Evolutionary conservation across 1,140 invertebrate species (phyloP).

Genomic region (Eciton burchellii): DNA sequence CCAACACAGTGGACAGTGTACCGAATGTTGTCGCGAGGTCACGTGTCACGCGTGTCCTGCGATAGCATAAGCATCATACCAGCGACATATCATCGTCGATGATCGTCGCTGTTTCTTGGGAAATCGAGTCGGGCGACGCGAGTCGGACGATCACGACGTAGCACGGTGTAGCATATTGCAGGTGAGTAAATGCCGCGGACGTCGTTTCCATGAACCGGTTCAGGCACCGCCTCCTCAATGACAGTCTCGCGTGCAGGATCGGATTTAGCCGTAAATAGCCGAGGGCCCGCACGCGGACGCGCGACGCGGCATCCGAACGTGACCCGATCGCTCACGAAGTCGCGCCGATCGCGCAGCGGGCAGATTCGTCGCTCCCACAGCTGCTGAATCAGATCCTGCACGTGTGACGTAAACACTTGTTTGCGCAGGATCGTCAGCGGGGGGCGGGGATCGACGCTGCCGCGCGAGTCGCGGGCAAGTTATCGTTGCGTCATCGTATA

Average conservation of each 20-base stretch:
- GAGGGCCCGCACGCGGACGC: too few relatives aligned
- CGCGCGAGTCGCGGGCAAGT: too few relatives aligned
- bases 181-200: constrained; percentile 27
- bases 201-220: constrained; percentile 45
- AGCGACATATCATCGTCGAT: neutral
- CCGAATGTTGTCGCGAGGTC: neutral
- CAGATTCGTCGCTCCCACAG: too few relatives aligned
- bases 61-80: neutral
- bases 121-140: neutral
- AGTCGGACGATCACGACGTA: neutral
- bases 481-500: too few relatives aligned
- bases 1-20: too few relatives aligned
- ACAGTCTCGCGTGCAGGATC: constrained; percentile 16
- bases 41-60: neutral
- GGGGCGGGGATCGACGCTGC: too few relatives aligned
- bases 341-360: too few relatives aligned
- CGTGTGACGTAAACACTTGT: constrained; percentile 16
- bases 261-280: neutral
- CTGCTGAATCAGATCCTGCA: constrained; percentile 8
- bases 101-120: neutral
- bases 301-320: too few relatives aligned
- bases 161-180: constrained; percentile 13
- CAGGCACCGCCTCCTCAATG: constrained; percentile 3
- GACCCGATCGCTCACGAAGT: too few relatives aligned
- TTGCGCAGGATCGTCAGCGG: neutral